Conservation (phyloP, 37 sponge, comb jelly and placozoan genomes). For the Spongilla lacustris region DNA sequence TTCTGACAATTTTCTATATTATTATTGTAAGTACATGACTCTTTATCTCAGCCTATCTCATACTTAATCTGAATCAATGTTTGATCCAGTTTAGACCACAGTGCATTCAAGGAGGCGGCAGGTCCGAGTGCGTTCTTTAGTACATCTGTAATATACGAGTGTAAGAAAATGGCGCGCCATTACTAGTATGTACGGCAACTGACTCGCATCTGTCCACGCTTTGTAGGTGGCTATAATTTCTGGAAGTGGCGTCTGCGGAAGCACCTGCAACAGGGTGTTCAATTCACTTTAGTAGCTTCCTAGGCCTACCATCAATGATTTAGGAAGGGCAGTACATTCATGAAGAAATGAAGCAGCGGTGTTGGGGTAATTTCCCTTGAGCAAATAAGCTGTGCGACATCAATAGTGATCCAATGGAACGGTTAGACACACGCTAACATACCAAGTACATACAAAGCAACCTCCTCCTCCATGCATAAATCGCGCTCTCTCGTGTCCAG, state of each 20-base stretch:
- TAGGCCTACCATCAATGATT: not conserved
- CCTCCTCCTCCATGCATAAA: constrained; percentile 6
- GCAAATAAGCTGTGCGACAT: constrained; percentile 28
- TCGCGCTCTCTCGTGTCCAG: not conserved
- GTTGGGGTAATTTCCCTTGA: constrained; percentile 19
- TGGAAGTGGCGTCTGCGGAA: constrained; percentile 29
- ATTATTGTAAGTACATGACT: not conserved
- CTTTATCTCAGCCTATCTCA: not conserved
- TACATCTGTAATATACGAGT: constrained; percentile 3
- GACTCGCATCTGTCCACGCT: constrained; percentile 10
- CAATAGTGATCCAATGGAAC: not conserved
- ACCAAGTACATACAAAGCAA: constrained; percentile 50
- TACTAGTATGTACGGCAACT: not conserved
- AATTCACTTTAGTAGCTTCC: not conserved
- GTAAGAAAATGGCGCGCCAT: not conserved
- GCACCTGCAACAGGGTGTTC: not conserved
- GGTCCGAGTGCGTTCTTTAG: constrained; percentile 39
- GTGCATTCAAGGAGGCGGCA: constrained; percentile 10
- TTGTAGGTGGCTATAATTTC: constrained; percentile 32
- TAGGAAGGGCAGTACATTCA: constrained; percentile 26
- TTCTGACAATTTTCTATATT: not conserved
- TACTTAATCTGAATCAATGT: constrained; percentile 42
- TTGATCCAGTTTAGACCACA: constrained; percentile 29
- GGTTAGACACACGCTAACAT: not conserved
- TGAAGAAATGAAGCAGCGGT: constrained; percentile 29